Base-by-base conservation (phyloP, 2,888 invertebrate genomes). In the Leucania comma region DNA sequence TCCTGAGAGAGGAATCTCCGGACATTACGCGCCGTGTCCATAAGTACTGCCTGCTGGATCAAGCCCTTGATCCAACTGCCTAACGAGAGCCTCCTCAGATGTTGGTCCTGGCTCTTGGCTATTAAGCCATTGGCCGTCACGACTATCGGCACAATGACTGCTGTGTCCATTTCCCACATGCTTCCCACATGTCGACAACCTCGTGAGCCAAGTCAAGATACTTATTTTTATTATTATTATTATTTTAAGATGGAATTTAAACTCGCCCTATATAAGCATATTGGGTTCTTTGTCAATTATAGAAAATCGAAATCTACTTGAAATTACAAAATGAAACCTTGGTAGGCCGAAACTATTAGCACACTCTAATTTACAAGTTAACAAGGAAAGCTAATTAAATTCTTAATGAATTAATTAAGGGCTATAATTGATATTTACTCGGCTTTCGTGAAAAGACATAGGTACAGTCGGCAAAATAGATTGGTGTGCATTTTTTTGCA, bases 371-470 rank as follows among this genome's bases (percentile, higher is more conserved):
- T 72, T 68, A 35, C 59, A 68, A 65, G 46, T 63, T 68, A 2
- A 64, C 50, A 74, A 60, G 70, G 54, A 64, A 69, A 76, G 57
- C 22, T 46, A 54, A 84, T 77, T 77, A 54, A 35, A 61, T 32
- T 24, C 53, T 67, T 76, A 68, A 84, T 72, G 5, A 62, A 73
- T 74, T 81, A 79, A 83, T 80, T 69, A 68, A 53, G 46, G 38
- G 20, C 53, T 56, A 8, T 35, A 75, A 72, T 73, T 72, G 42
- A 58, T 54, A 73, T 70, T 72, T 59, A 46, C 2, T 48, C 24
- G 48, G 29, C 24, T 32, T 67, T 65, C 3, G 6, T 38, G n/a
- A 48, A 17, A 48, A 60, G 10, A 35, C 38, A 1, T 24, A 5
- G 24, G 38, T 75, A 72, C 42, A 32, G 22, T 35, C 20, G 24